Evolutionary conservation across 2,888 invertebrate genomes (phyloP).

Genomic region (Folsomia manolachei): DNA sequence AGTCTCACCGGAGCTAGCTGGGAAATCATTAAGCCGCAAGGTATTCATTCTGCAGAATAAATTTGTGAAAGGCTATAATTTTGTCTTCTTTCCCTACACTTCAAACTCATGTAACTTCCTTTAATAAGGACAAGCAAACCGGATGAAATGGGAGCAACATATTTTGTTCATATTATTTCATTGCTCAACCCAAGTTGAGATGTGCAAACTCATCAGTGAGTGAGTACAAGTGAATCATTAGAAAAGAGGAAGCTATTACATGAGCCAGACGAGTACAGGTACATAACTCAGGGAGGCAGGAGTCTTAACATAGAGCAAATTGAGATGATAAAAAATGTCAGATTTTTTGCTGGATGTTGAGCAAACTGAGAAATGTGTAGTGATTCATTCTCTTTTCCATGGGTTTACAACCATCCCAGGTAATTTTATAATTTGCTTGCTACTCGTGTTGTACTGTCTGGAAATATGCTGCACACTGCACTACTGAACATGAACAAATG

Average conservation of each 20-base stretch:
- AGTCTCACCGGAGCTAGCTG: too few relatives aligned
- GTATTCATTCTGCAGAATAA: too few relatives aligned
- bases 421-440: constrained; percentile 1
- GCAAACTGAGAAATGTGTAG: neutral
- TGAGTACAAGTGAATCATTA: neutral
- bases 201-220: neutral
- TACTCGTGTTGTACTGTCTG: neutral
- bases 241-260: neutral
- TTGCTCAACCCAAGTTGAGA: neutral
- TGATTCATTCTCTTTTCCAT: neutral
- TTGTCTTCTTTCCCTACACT: too few relatives aligned
- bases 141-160: neutral
- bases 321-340: neutral
- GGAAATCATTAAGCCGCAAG: too few relatives aligned
- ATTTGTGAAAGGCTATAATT: too few relatives aligned
- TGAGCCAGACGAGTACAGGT: too few relatives aligned
- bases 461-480: neutral
- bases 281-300: too few relatives aligned
- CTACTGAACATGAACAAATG: too few relatives aligned
- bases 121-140: too few relatives aligned
- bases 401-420: neutral
- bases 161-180: neutral
- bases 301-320: neutral
- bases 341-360: neutral
- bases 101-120: too few relatives aligned